Conservation (phyloP, 2,113 vertebrate species). For the Sorex araneus region DNA sequence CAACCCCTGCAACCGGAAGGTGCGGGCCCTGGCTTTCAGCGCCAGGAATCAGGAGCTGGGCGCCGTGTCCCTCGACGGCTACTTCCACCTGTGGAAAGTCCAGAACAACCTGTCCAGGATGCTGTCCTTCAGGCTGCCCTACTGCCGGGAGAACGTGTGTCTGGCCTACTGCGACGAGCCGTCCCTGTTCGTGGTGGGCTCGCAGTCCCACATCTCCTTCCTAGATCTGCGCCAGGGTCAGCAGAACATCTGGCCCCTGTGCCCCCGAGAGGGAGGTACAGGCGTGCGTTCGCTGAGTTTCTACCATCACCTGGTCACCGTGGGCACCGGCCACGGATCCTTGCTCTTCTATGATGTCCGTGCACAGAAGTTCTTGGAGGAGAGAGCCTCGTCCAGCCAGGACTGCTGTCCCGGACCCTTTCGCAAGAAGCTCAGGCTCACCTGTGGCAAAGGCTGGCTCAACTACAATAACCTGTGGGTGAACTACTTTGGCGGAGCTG, state of each 20-base stretch:
- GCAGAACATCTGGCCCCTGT: constrained; percentile 93
- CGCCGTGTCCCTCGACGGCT: constrained; percentile 96
- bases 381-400: constrained; percentile 82
- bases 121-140: constrained; percentile 96
- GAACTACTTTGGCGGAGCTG: constrained; percentile 96
- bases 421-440: constrained; percentile 94
- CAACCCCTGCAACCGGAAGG: constrained; percentile 96
- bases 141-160: constrained; percentile 98
- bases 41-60: constrained; percentile 95
- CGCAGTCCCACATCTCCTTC: constrained; percentile 97
- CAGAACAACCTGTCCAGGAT: constrained; percentile 93
- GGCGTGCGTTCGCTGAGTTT: constrained; percentile 98
- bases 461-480: constrained; percentile 97
- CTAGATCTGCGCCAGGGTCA: constrained; percentile 94
- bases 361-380: constrained; percentile 96
- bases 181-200: constrained; percentile 96
- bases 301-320: constrained; percentile 96
- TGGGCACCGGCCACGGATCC: constrained; percentile 97
- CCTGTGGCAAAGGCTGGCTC: constrained; percentile 97
- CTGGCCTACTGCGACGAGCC: constrained; percentile 96
- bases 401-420: constrained; percentile 87
- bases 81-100: constrained; percentile 98
- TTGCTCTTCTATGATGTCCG: constrained; percentile 97
- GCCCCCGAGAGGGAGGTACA: constrained; percentile 94
- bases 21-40: constrained; percentile 96